phyloP scores from a whole-genome alignment of 2,888 invertebrate genomes.

The Mythimna pallens region DNA sequence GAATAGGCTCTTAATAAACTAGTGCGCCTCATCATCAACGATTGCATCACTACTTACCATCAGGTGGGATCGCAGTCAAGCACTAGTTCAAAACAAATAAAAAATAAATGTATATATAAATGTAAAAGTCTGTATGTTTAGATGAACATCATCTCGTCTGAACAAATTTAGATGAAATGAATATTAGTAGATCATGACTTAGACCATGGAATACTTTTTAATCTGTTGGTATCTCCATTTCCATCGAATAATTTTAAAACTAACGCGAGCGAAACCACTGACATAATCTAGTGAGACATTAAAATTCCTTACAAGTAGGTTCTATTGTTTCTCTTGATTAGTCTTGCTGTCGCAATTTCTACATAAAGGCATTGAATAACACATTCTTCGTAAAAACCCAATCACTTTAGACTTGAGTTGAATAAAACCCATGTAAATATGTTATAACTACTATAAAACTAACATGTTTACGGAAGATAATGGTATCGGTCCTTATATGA shows the following conservation, averaged over 20 bases:
- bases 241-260: too few species aligned
- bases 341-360: background rate
- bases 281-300: background rate
- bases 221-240: too few species aligned
- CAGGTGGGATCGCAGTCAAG: too few species aligned
- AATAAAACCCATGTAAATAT: conserved; percentile 18
- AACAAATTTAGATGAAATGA: background rate
- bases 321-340: conserved; percentile 11
- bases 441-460: background rate
- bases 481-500: conserved; percentile 3
- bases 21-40: too few species aligned
- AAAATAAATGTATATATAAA: too few species aligned
- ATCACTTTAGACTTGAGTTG: conserved; percentile 10
- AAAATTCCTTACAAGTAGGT: background rate
- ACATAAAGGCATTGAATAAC: background rate
- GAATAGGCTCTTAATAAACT: too few species aligned
- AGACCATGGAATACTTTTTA: background rate
- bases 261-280: too few species aligned
- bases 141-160: background rate
- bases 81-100: too few species aligned
- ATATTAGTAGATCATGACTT: background rate
- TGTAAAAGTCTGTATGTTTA: background rate
- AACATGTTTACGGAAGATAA: conserved; percentile 27
- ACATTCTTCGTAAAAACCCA: conserved; percentile 30
- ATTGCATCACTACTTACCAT: too few species aligned